Evolutionary conservation across 2,113 vertebrate species (phyloP).

Genomic region (Phodopus roborovskii): DNA sequence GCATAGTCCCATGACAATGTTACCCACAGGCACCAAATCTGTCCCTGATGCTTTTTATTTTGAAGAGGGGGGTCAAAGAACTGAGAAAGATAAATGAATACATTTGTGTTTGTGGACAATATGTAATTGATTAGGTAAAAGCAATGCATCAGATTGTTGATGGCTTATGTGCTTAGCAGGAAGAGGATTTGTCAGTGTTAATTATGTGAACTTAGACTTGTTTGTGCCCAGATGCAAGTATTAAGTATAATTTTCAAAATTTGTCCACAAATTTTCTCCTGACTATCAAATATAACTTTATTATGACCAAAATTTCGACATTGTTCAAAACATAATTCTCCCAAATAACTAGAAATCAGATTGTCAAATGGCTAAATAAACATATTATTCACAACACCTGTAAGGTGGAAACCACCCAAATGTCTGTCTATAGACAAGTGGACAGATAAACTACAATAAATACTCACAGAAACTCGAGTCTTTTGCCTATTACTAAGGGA

Average conservation of each 20-base stretch:
- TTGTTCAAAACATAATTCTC: neutral
- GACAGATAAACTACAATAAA: neutral
- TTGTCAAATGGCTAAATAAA: neutral
- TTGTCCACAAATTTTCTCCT: neutral
- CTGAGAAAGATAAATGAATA: neutral
- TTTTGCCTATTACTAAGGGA: neutral
- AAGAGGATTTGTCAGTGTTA: neutral
- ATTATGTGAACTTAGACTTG: neutral
- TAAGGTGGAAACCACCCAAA: neutral
- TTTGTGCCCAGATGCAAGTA: neutral
- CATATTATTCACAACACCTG: neutral
- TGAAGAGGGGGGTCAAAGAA: neutral
- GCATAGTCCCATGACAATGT: neutral
- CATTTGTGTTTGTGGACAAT: constrained; percentile 1
- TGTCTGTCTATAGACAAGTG: neutral
- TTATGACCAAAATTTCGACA: neutral
- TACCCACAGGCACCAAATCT: neutral
- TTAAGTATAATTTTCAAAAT: neutral
- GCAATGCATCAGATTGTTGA: neutral
- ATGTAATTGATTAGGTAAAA: constrained; percentile 9
- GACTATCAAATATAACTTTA: neutral
- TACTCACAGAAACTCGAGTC: neutral
- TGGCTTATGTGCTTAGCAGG: neutral
- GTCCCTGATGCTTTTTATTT: neutral
- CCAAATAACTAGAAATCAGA: constrained; percentile 26